phyloP scores from a whole-genome alignment of 2,888 invertebrate genomes.

The Dorcus parallelipipedus region DNA sequence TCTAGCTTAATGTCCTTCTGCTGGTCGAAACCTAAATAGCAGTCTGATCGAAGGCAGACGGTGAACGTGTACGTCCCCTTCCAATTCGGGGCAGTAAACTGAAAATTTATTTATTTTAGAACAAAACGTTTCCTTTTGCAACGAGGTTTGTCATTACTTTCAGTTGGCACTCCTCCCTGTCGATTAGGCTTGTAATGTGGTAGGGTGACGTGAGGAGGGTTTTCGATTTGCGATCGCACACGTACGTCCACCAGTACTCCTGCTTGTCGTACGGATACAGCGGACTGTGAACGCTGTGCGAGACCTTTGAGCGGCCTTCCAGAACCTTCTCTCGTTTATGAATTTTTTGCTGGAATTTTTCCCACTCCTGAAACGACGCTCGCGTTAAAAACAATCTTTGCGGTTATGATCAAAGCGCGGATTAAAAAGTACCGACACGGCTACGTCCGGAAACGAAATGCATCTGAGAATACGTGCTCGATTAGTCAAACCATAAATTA shows the following conservation, averaged over 20 bases:
- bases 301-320: conserved; percentile 90
- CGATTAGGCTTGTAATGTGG: conserved; percentile 88
- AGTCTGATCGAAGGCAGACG: conserved; percentile 92
- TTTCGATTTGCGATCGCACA: conserved; percentile 91
- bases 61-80: conserved; percentile 90
- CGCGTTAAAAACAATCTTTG: too few relatives aligned
- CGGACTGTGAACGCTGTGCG: conserved; percentile 97
- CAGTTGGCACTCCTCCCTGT: conserved; percentile 87
- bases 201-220: conserved; percentile 89
- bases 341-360: conserved; percentile 84
- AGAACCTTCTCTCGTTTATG: conserved; percentile 82
- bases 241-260: conserved; percentile 99
- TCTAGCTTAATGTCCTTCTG: conserved; percentile 94
- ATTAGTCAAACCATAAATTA: too few relatives aligned
- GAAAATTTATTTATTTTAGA: conserved; percentile 19
- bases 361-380: conserved; percentile 67
- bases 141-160: conserved; percentile 49
- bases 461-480: too few relatives aligned
- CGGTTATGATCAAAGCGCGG: too few relatives aligned
- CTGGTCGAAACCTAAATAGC: conserved; percentile 96
- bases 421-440: background rate
- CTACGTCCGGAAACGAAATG: too few relatives aligned
- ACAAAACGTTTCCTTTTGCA: background rate
- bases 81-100: conserved; percentile 93
- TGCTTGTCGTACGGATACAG: conserved; percentile 93